Evolutionary conservation across 2,113 vertebrate species (phyloP).

Genomic region (Pluvianellus socialis): DNA sequence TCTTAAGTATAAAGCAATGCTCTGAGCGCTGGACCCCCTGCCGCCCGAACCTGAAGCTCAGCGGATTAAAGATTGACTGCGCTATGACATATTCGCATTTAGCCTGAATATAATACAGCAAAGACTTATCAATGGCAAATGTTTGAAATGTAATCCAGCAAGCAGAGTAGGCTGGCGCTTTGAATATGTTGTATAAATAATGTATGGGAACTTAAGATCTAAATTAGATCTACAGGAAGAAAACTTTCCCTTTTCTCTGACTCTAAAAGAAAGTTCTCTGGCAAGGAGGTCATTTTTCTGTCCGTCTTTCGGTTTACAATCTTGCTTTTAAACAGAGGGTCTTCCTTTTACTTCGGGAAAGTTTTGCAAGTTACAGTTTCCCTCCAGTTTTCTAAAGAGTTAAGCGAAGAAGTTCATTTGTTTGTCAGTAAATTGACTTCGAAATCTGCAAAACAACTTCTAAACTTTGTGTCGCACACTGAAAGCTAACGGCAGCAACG

Average conservation of each 20-base stretch:
- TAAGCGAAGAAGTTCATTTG: background rate
- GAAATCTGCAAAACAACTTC: conserved; percentile 13
- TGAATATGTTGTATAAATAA: conserved; percentile 56
- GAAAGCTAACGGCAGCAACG: background rate
- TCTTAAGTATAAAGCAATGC: conserved; percentile 51
- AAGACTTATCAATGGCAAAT: conserved; percentile 60
- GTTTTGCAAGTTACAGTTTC: background rate
- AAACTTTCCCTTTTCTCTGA: conserved; percentile 39
- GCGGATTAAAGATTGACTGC: conserved; percentile 59
- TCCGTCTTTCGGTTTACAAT: background rate
- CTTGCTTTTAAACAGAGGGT: conserved; percentile 28
- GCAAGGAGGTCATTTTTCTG: conserved; percentile 39
- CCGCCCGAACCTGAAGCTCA: conserved; percentile 40
- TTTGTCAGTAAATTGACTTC: conserved; percentile 25
- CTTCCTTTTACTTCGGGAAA: background rate
- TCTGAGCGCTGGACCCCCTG: conserved; percentile 42
- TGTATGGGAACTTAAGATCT: conserved; percentile 37
- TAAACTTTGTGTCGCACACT: background rate
- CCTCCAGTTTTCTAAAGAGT: background rate
- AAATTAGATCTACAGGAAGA: conserved; percentile 53
- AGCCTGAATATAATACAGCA: conserved; percentile 52
- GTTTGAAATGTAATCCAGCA: conserved; percentile 60
- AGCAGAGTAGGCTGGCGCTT: conserved; percentile 26
- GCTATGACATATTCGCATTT: conserved; percentile 51
- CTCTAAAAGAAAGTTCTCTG: conserved; percentile 39